A percentile compares a stretch with the other conserved stretches of the same genome.
These are phyloP conservation scores for Brachionus sp. DNA, from an alignment of 1,140 invertebrate genomes.

Conservation along the genomic window DNA sequence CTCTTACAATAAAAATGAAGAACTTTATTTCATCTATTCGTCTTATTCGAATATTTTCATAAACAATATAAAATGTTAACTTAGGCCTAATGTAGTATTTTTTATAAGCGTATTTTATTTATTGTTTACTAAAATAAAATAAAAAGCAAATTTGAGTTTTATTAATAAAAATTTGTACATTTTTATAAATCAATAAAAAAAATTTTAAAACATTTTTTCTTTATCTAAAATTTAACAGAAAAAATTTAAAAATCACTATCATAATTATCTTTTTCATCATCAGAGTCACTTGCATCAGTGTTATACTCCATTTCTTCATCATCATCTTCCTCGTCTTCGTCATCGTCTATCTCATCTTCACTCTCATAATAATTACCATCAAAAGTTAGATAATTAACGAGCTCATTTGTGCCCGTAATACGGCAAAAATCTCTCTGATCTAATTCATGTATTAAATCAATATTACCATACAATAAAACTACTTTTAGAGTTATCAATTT, in stretches of 20 bases:
- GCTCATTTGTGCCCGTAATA: background rate
- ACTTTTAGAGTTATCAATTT: background rate
- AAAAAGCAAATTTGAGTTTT: too few species aligned
- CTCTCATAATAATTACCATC: constrained; percentile 27
- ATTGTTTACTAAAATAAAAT: too few species aligned
- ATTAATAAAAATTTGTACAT: background rate
- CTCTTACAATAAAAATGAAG: too few species aligned
- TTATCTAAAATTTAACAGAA: background rate
- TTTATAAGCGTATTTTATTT: too few species aligned
- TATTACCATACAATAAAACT: constrained; percentile 10
- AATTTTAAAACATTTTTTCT: too few species aligned
- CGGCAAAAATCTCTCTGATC: background rate
- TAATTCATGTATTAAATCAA: constrained; percentile 24
- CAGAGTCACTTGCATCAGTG: background rate
- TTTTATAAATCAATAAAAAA: too few species aligned
- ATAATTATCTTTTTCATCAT: constrained; percentile 32
- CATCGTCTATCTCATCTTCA: constrained; percentile 15
- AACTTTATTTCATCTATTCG: too few species aligned
- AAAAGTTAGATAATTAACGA: background rate
- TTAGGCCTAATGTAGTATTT: too few species aligned
- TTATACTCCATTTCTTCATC: constrained; percentile 36
- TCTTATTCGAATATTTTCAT: too few species aligned
- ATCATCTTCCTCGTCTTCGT: background rate
- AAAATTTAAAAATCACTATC: constrained; percentile 23
- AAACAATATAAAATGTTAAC: too few species aligned